Evolutionary conservation across 2,797 vertebrate species (phyloP), one percentile per base, ranked within the genome.

Genomic region (Moxostoma hubbsi): DNA sequence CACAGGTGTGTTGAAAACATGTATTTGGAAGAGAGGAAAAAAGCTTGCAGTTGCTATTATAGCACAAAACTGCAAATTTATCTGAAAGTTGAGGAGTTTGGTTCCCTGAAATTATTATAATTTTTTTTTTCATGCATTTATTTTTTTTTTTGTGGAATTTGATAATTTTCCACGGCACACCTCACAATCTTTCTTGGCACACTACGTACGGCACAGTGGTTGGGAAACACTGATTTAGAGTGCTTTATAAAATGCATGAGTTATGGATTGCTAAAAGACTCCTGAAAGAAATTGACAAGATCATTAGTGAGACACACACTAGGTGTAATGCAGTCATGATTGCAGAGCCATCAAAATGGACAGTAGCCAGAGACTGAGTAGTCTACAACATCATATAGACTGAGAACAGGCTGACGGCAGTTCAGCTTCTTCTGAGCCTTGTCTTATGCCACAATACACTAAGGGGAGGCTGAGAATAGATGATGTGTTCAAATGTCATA

Each of bases 401-500:
- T 36, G 36, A 36, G 36, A 36, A 36, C 36, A 36, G 36, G 36
- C 36, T 36, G n/a, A 16, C 7, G 18, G 18, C 6, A 13, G 57
- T 64, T 49, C 64, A 15, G 76, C 54, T 81, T 54, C 45, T 12
- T 51, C 36, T 36, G 36, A 36, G 36, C 2, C 36, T 54, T 36
- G 6, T 72, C 15, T 77, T 50, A 58, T 11, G 54, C 59, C 58
- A 73, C 68, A 66, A n/a, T 61, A 24, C 65, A 63, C 18, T 45
- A 58, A 51, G 55, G 6, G 9, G 12, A 57, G 62, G 54, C 12
- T 70, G 49, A 81, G 50, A 65, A 43, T 1, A 75, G 36, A 49
- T 71, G 57, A 70, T 64, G 76, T 50, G 82, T 72, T 81, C 65
- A 55, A 66, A 71, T 84, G 75, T 71, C 75, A 81, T 47, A 12